These are phyloP conservation scores for Theristicus caerulescens DNA, from an alignment of 2,113 vertebrate species.

Conservation along the genomic window DNA sequence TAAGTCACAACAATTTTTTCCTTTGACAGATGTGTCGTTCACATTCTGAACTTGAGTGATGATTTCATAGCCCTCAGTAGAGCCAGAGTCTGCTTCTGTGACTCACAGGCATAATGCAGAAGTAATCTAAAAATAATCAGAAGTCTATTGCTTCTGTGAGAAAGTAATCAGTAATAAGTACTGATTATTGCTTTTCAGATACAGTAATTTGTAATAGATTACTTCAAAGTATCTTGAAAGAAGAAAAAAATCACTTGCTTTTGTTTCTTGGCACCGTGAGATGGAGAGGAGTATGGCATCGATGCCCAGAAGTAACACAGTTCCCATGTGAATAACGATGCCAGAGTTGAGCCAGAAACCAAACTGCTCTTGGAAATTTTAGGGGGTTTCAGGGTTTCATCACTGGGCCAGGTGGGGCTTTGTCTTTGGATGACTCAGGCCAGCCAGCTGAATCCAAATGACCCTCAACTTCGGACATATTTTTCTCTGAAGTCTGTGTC, in stretches of 20 bases:
- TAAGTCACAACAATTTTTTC: constrained; percentile 56
- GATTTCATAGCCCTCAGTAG: constrained; percentile 62
- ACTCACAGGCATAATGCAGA: constrained; percentile 44
- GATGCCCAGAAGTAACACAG: neutral
- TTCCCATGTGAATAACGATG: neutral
- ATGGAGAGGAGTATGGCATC: neutral
- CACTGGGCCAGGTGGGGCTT: neutral
- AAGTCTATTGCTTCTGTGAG: constrained; percentile 55
- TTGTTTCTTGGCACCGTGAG: neutral
- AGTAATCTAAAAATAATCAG: constrained; percentile 67
- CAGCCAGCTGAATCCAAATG: neutral
- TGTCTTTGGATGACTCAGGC: neutral
- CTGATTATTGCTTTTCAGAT: constrained; percentile 65
- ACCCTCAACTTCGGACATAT: neutral
- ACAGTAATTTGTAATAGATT: constrained; percentile 63
- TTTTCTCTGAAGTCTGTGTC: neutral
- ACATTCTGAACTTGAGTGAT: constrained; percentile 9
- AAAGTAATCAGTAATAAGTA: constrained; percentile 70
- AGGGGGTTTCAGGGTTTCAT: neutral
- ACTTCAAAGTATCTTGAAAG: constrained; percentile 54
- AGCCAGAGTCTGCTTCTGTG: constrained; percentile 33
- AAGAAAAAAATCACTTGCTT: constrained; percentile 20
- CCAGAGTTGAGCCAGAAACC: neutral
- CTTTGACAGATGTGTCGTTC: constrained; percentile 36
- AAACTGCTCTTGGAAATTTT: neutral